phyloP scores from a whole-genome alignment of 1,140 invertebrate species.

The Drosophila funebris region DNA sequence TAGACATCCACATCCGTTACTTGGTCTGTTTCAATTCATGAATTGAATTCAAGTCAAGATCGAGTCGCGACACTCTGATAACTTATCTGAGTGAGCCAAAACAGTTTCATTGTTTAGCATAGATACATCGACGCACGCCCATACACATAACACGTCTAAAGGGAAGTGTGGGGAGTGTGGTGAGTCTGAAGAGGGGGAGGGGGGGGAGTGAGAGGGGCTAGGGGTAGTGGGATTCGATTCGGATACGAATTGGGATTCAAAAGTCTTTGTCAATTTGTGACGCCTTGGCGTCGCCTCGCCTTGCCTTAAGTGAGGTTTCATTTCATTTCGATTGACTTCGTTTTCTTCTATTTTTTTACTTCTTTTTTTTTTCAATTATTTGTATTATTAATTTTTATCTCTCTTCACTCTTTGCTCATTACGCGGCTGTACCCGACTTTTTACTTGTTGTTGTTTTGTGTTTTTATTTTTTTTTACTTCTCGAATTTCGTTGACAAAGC shows the following conservation, averaged over 20 bases:
- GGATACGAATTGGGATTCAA: conserved; percentile 11
- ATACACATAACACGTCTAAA: no score
- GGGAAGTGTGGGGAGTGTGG: no score
- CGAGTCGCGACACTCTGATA: conserved; percentile 56
- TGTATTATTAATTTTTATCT: conserved; percentile 81
- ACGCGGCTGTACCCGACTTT: conserved; percentile 52
- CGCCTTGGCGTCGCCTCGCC: conserved; percentile 60
- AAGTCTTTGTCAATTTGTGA: conserved; percentile 68
- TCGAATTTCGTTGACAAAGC: conserved; percentile 78
- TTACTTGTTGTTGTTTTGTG: conserved; percentile 51
- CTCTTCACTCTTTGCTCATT: conserved; percentile 81
- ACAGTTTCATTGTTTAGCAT: conserved; percentile 33
- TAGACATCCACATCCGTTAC: conserved; percentile 49
- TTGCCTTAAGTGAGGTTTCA: conserved; percentile 72
- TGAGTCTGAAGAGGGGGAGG: no score
- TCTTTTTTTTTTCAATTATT: conserved; percentile 62
- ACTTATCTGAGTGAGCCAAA: conserved; percentile 42
- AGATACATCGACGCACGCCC: conserved; percentile 32
- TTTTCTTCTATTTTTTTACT: conserved; percentile 9
- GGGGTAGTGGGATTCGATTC: neutral
- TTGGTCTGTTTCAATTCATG: conserved; percentile 49
- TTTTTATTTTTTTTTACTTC: conserved; percentile 51
- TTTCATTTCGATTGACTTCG: conserved; percentile 54
- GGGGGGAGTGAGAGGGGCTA: no score
- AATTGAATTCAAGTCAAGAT: conserved; percentile 55